phyloP scores from a whole-genome alignment of 2,797 vertebrate species.

The Myotis planiceps region DNA sequence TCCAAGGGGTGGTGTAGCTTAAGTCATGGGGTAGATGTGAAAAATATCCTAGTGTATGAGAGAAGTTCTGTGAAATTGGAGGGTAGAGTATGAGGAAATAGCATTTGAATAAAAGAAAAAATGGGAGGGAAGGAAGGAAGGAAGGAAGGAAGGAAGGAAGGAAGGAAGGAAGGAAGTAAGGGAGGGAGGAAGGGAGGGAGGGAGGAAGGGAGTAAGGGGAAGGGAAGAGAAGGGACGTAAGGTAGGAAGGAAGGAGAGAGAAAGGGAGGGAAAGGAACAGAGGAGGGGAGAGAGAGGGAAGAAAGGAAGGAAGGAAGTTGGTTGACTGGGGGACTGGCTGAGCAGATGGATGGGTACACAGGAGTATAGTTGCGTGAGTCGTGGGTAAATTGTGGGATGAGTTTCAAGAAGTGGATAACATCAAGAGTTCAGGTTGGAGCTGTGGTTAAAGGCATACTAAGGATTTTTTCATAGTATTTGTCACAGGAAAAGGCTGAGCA shows the following conservation, averaged over 20 bases:
- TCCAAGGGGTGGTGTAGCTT: not conserved
- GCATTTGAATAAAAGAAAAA: no score
- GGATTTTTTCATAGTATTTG: not conserved
- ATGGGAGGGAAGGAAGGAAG: no score
- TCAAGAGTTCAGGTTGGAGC: not conserved
- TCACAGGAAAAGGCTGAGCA: not conserved
- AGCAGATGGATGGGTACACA: not conserved
- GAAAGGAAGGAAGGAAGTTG: no score
- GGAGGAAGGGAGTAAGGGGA: fast-evolving
- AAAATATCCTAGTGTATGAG: not conserved
- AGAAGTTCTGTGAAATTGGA: not conserved
- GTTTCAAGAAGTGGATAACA: not conserved
- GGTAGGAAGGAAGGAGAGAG: no score
- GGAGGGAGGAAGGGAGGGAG: fast-evolving
- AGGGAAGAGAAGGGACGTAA: no score
- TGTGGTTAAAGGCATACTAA: not conserved
- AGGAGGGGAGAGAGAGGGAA: not conserved
- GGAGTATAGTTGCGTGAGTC: no score
- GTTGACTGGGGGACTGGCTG: not conserved
- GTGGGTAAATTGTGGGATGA: not conserved
- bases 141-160: no score
- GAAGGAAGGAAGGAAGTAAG: no score
- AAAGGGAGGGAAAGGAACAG: no score
- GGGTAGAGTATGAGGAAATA: not conserved
- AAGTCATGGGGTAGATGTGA: not conserved